Percentiles rank a stretch among this genome's conserved stretches.
phyloP scores from a whole-genome alignment of 53 echinoderm and acorn worm genomes.

The Stichopus horrens region DNA sequence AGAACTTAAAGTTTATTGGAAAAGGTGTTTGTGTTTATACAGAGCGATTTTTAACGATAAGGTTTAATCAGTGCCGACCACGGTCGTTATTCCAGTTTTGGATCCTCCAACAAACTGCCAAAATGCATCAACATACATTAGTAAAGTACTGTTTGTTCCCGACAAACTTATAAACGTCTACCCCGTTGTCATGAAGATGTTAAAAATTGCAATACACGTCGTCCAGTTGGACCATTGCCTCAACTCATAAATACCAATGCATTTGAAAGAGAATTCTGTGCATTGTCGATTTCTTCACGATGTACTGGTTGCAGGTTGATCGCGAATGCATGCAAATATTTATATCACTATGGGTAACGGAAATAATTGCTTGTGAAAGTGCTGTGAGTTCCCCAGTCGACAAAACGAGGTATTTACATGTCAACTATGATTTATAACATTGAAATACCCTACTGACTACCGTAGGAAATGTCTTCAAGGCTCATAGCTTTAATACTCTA shows the following conservation, averaged over 20 bases:
- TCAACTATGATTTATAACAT: not conserved
- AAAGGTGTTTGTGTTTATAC: not conserved
- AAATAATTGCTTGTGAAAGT: not conserved
- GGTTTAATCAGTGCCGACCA: not conserved
- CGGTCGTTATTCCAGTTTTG: not conserved
- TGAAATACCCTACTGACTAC: conserved; percentile 5
- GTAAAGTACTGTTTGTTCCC: not conserved
- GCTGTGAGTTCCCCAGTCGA: not conserved
- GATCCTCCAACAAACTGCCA: not conserved
- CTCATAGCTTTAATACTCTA: conserved; percentile 16
- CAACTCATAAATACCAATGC: not conserved
- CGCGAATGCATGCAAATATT: conserved; percentile 26
- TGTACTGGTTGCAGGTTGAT: conserved; percentile 22
- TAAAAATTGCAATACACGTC: not conserved
- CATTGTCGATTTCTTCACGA: not conserved
- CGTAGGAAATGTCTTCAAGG: not conserved
- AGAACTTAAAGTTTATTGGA: not conserved
- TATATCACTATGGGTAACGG: not conserved
- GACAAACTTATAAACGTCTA: no score
- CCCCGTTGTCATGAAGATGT: not conserved
- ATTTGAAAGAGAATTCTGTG: conserved; percentile 11
- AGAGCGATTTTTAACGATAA: not conserved
- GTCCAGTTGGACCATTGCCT: conserved; percentile 6
- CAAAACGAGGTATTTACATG: conserved; percentile 22
- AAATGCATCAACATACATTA: not conserved